phyloP scores from a whole-genome alignment of 1,140 invertebrate species.

The Bradysia coprophila region DNA sequence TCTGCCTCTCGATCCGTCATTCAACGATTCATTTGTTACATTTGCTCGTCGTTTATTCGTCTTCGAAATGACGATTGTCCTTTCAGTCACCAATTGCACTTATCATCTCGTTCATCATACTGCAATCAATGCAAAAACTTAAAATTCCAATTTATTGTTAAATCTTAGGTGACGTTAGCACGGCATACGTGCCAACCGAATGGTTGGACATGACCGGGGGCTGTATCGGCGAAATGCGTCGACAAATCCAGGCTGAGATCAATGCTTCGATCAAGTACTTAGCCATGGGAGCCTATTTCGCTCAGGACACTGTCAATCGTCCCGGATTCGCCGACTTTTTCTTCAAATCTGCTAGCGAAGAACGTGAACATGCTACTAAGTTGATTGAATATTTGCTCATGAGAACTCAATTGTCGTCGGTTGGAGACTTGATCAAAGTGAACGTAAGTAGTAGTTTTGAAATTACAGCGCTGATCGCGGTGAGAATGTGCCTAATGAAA shows the following conservation, averaged over 20 bases:
- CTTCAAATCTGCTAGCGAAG: slow-evolving; percentile 67
- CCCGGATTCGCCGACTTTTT: slow-evolving; percentile 82
- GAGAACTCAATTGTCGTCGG: slow-evolving; percentile 57
- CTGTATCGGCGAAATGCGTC: slow-evolving; percentile 39
- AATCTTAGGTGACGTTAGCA: slow-evolving; percentile 19
- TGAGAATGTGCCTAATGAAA: neutral
- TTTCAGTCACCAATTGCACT: too few relatives aligned
- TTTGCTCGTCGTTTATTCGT: too few relatives aligned
- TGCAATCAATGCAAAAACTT: too few relatives aligned
- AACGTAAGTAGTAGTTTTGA: slow-evolving; percentile 38
- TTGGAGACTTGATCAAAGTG: slow-evolving; percentile 40
- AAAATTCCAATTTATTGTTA: neutral
- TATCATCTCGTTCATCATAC: too few relatives aligned
- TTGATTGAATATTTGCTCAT: slow-evolving; percentile 79
- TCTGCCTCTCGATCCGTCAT: too few relatives aligned
- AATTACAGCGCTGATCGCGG: neutral
- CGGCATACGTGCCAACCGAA: slow-evolving; percentile 26
- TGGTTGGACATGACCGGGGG: slow-evolving; percentile 45
- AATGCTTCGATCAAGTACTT: slow-evolving; percentile 62
- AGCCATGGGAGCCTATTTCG: slow-evolving; percentile 75
- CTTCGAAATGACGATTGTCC: too few relatives aligned
- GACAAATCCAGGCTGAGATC: slow-evolving; percentile 60
- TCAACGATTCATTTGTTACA: too few relatives aligned
- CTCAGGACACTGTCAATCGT: slow-evolving; percentile 52
- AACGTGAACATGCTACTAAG: slow-evolving; percentile 77